Conservation (phyloP, 2,888 invertebrate species). For the Acanthococcus lagerstroemiae region DNA sequence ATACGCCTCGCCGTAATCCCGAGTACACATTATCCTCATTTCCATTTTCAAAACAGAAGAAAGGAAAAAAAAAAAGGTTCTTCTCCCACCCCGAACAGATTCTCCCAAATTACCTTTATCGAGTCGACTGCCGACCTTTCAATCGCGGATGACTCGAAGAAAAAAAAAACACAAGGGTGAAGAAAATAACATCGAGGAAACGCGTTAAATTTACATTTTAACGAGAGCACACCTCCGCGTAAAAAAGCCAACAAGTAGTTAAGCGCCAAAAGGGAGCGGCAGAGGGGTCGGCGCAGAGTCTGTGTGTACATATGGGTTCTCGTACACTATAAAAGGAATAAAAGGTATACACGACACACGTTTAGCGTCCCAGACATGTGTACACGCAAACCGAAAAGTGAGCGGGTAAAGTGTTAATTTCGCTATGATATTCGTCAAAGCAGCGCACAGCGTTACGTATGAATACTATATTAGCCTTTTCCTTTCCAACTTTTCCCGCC, state of each 20-base stretch:
- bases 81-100: neutral
- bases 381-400: neutral
- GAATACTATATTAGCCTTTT: neutral
- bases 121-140: conserved; percentile 3
- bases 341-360: too few relatives aligned
- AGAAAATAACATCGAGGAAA: conserved; percentile 1
- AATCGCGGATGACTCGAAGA: neutral
- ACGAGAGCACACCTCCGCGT: neutral
- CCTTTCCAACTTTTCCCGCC: too few relatives aligned
- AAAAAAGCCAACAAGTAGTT: neutral
- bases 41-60: neutral
- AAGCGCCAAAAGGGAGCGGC: neutral
- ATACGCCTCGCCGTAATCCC: neutral
- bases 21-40: neutral
- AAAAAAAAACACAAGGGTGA: neutral
- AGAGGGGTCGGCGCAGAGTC: neutral
- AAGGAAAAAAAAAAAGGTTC: neutral
- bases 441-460: neutral
- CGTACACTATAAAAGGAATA: neutral
- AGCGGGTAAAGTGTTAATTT: conserved; percentile 9
- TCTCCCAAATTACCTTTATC: conserved; percentile 13
- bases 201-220: conserved; percentile 22
- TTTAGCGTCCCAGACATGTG: too few relatives aligned
- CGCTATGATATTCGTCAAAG: conserved; percentile 6
- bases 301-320: neutral